Base-by-base conservation (phyloP, 2,797 vertebrate species). In the Takifugu ocellatus region DNA sequence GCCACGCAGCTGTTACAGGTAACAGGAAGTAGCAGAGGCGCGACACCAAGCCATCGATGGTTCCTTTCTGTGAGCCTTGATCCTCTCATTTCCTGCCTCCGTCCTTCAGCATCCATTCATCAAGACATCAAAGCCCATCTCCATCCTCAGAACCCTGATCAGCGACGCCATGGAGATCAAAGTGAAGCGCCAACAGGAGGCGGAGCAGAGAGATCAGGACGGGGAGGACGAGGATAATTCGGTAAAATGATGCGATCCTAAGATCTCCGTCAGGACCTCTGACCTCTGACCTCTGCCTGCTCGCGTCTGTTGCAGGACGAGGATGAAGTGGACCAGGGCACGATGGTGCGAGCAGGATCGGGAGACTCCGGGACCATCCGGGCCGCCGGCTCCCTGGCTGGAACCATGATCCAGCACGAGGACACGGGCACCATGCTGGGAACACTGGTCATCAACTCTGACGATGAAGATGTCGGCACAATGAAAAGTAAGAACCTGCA, bases 101-200 rank as follows among this genome's bases (percentile, higher is more conserved):
- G 5, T 56, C 17, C n/a, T 1, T 16, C 75, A 98, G 96, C 93
- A 98, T 70, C 90, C 92, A 0, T 98, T 98, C 79, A 94, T 97
- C 65, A 95, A 92, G 88, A 90, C 87, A 44, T 92, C 94, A 59
- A 98, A 96, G 82, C 90, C 95, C 68, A 94, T 80, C 48, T 92
- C 92, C n/a, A 90, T 95, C 66, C 86, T 98, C 62, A 79, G 88
- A 46, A 92, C 93, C 21, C 75, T 98, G 76, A 95, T 98, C 77
- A 94, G 92, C 0, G 96, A 98, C 43, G 92, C 94, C 49, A 95
- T 97, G 93, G 96, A 98, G 51, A 92, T 95, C 81, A 97, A 96
- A 61, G 81, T 95, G 77, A 96, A 95, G 84, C 91, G 84, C 24
- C 92, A 92, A n/a, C 92, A 93, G 54, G 94, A 91, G 74, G 91